Evolutionary conservation across 2,113 vertebrate species (phyloP).

Genomic region (Probosciger aterrimus): DNA sequence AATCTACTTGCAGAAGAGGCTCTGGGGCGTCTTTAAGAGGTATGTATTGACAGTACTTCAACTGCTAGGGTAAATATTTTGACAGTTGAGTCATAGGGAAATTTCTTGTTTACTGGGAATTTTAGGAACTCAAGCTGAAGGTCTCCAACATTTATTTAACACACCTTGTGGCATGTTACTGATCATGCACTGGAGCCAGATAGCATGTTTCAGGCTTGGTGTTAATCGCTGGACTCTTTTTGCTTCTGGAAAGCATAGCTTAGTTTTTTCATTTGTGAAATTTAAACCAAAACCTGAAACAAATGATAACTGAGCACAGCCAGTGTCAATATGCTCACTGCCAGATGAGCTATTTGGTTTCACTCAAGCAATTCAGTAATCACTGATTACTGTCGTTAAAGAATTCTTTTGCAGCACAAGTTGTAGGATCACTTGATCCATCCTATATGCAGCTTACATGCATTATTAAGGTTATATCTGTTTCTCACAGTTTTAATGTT

Average conservation of each 20-base stretch:
- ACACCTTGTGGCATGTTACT: background rate
- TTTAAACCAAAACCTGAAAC: background rate
- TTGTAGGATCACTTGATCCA: background rate
- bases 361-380: background rate
- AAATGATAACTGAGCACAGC: background rate
- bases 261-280: background rate
- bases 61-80: conserved; percentile 48
- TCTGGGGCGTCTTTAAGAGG: conserved; percentile 22
- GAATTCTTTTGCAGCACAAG: background rate
- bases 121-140: conserved; percentile 45
- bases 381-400: background rate
- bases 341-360: background rate
- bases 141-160: conserved; percentile 14
- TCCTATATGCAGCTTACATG: background rate
- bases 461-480: background rate
- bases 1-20: background rate
- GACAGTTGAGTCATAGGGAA: conserved; percentile 43
- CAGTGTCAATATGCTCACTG: background rate
- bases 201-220: background rate
- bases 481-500: background rate
- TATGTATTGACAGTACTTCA: conserved; percentile 4
- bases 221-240: background rate
- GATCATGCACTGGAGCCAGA: background rate
- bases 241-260: background rate
- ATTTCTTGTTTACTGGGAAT: conserved; percentile 43